Conservation (phyloP, 2,888 invertebrate species). For the Drosophila infuscata region DNA sequence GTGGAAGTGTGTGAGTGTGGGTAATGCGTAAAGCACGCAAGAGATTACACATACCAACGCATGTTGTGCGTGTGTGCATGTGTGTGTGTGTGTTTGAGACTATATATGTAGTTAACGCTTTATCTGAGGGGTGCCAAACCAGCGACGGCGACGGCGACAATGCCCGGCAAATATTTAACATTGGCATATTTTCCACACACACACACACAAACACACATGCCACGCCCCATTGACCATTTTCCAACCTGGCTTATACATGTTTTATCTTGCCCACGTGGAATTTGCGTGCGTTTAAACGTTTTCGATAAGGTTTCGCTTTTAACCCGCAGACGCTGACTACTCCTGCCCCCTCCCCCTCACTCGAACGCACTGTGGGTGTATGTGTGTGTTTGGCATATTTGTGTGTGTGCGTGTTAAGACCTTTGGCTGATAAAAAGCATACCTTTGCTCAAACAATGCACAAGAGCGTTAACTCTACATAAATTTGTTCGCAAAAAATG, state of each 20-base stretch:
- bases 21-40: constrained; percentile 82
- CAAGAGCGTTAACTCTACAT: constrained; percentile 53
- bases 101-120: constrained; percentile 70
- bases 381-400: constrained; percentile 67
- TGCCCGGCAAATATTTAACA: constrained; percentile 79
- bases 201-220: constrained; percentile 25
- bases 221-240: constrained; percentile 51
- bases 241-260: constrained; percentile 75
- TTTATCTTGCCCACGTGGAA: constrained; percentile 82
- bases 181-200: constrained; percentile 79
- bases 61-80: constrained; percentile 17
- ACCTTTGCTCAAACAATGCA: constrained; percentile 69
- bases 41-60: constrained; percentile 76
- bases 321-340: constrained; percentile 67
- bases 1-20: constrained; percentile 26
- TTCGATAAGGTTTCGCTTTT: constrained; percentile 81
- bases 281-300: constrained; percentile 82
- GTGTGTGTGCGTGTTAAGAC: constrained; percentile 79
- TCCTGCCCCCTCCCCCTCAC: background rate
- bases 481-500: constrained; percentile 40
- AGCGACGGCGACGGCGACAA: constrained; percentile 53
- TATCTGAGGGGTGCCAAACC: constrained; percentile 76
- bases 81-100: constrained; percentile 51
- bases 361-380: constrained; percentile 11
- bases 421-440: constrained; percentile 78